A percentile compares a stretch with the other conserved stretches of the same genome.
Conservation (phyloP, 1,140 invertebrate genomes). For the Pollicipes pollicipes region DNA sequence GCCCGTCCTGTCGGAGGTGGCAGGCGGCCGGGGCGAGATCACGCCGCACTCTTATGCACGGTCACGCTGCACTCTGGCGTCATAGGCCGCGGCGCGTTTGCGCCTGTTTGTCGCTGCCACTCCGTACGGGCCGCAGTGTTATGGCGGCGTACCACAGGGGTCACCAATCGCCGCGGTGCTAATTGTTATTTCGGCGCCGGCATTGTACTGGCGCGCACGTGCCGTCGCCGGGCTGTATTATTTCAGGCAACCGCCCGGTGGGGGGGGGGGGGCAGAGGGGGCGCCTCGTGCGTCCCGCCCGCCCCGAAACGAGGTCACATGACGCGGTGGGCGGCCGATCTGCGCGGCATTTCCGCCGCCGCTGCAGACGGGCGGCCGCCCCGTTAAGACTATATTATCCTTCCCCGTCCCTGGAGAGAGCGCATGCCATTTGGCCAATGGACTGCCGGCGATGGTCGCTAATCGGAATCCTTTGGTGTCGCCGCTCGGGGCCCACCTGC, state of each 20-base stretch:
- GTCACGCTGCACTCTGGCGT: too few species aligned
- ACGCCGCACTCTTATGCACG: too few species aligned
- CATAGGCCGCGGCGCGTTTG: too few species aligned
- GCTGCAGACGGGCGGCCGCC: not conserved
- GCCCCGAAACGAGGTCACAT: not conserved
- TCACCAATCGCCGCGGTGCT: not conserved
- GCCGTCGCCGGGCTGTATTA: too few species aligned
- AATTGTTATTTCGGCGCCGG: not conserved
- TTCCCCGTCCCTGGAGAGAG: not conserved
- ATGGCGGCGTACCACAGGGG: not conserved
- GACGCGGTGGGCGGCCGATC: not conserved
- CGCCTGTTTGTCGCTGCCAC: too few species aligned
- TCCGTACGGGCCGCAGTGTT: too few species aligned
- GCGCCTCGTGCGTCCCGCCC: too few species aligned
- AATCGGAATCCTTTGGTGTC: not conserved
- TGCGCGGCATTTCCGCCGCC: not conserved
- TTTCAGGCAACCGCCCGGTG: not conserved
- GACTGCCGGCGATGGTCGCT: not conserved
- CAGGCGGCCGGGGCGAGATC: too few species aligned
- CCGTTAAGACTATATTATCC: not conserved
- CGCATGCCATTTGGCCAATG: not conserved
- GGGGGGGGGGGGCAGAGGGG: too few species aligned
- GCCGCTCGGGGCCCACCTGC: not conserved
- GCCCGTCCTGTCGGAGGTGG: too few species aligned
- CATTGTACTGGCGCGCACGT: not conserved